Percentiles rank a stretch among this genome's conserved stretches.
These are phyloP conservation scores for Gymnothorax javanicus DNA, from an alignment of 2,797 vertebrate species.

Conservation along the genomic window DNA sequence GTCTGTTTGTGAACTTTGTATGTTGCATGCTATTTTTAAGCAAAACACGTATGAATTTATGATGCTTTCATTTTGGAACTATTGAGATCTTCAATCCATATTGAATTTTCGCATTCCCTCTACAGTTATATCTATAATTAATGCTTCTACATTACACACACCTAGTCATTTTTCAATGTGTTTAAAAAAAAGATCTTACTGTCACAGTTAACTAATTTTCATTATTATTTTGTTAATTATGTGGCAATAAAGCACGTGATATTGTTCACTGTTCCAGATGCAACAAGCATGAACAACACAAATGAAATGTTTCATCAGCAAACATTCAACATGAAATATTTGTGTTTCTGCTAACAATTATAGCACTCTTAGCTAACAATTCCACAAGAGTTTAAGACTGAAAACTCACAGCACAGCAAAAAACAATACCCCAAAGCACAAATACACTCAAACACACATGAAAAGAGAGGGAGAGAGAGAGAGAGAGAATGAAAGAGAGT, in stretches of 20 bases:
- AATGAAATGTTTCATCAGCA: background rate
- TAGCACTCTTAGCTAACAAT: background rate
- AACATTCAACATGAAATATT: background rate
- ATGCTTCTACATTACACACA: background rate
- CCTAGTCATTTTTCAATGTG: background rate
- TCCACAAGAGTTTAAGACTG: background rate
- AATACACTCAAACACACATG: background rate
- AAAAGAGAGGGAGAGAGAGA: too few relatives aligned
- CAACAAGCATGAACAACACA: background rate
- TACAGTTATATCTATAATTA: background rate
- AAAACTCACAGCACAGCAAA: background rate
- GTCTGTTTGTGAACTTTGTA: background rate
- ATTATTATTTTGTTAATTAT: background rate
- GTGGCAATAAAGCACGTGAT: background rate
- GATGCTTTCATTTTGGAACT: background rate
- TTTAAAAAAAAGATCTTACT: background rate
- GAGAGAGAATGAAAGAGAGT: too few relatives aligned
- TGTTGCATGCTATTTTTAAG: background rate
- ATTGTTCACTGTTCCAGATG: background rate
- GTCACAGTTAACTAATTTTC: background rate
- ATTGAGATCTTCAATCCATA: background rate
- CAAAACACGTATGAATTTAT: background rate
- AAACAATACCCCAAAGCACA: background rate
- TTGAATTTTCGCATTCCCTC: background rate
- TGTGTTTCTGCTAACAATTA: background rate